phyloP scores from a whole-genome alignment of 2,888 invertebrate species.

The Machimus rusticus region DNA sequence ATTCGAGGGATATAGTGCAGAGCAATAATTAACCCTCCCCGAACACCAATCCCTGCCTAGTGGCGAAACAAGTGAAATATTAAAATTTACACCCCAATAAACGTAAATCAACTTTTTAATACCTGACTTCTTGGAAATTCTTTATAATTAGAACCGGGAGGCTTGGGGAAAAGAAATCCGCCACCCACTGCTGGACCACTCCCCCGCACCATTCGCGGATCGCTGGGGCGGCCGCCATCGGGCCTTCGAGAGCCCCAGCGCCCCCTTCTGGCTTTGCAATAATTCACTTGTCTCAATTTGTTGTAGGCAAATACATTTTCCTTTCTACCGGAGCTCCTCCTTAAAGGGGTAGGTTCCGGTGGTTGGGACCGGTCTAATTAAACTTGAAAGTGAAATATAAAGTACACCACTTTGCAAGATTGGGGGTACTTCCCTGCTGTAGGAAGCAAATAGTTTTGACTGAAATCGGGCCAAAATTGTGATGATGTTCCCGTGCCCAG shows the following conservation, averaged over 20 bases:
- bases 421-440: background rate
- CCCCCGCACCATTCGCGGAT: background rate
- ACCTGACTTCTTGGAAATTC: slow-evolving; percentile 23
- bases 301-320: slow-evolving; percentile 28
- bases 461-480: background rate
- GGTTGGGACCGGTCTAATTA: background rate
- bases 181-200: background rate
- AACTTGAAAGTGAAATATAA: slow-evolving; percentile 18
- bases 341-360: background rate
- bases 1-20: background rate
- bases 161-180: background rate
- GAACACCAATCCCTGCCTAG: background rate
- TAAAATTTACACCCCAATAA: slow-evolving; percentile 38
- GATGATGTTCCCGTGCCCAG: background rate
- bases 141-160: slow-evolving; percentile 13
- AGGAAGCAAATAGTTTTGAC: background rate
- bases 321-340: background rate
- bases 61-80: slow-evolving; percentile 15
- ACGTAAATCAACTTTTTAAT: slow-evolving; percentile 37
- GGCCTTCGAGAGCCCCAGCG: background rate
- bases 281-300: slow-evolving; percentile 21
- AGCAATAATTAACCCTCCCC: slow-evolving; percentile 24
- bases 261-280: background rate
- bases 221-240: background rate
- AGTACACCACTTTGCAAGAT: slow-evolving; percentile 5